A percentile compares a stretch with the other conserved stretches of the same genome.
These are phyloP conservation scores for Hydra vulgaris DNA, from an alignment of 30 jellyfish, hydroid and myxozoan species.

Conservation along the genomic window DNA sequence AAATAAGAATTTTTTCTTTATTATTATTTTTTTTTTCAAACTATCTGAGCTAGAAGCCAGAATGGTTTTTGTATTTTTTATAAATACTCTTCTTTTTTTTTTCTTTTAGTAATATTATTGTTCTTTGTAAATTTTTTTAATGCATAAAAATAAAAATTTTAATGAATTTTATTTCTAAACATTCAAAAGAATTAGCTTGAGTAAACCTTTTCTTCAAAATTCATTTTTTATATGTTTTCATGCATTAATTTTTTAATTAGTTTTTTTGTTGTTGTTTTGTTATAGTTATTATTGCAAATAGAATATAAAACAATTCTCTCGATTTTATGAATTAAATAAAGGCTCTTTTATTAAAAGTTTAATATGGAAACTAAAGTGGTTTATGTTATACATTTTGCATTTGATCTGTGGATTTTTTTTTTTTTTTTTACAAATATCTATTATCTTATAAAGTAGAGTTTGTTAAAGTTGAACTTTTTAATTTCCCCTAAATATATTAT, in stretches of 20 bases:
- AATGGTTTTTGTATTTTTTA: background rate
- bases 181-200: too few species aligned
- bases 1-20: too few species aligned
- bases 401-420: too few species aligned
- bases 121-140: background rate
- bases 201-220: too few species aligned
- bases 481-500: background rate
- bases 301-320: background rate
- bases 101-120: background rate
- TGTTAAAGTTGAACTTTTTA: background rate
- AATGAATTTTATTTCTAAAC: background rate
- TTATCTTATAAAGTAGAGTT: too few species aligned
- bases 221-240: background rate
- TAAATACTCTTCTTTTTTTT: background rate
- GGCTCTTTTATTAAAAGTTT: too few species aligned
- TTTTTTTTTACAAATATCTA: too few species aligned
- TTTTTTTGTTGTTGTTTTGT: background rate
- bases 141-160: background rate
- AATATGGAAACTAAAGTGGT: too few species aligned
- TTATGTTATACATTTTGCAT: too few species aligned
- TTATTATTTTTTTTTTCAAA: too few species aligned
- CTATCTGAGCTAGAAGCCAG: background rate
- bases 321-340: too few species aligned
- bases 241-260: background rate
- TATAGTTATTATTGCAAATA: background rate